Evolutionary conservation across 2,797 vertebrate species (phyloP).

Genomic region (Myotis pilosus): DNA sequence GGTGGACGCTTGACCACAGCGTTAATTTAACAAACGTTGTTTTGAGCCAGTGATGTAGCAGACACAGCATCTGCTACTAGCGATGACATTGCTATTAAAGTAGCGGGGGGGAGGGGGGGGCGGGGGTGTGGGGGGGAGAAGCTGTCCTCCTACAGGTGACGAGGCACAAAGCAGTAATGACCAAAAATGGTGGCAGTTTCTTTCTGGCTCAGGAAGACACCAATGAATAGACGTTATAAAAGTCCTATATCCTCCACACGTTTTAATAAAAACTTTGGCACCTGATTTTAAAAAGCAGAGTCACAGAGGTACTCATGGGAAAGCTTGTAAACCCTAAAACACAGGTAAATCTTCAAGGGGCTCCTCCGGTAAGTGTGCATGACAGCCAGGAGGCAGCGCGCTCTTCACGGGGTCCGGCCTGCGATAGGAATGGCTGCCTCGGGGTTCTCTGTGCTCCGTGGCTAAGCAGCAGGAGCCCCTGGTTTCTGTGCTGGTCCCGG

Average conservation of each 20-base stretch:
- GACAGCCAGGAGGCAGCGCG: rapidly evolving
- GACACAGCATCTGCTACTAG: not conserved
- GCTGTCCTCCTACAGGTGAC: not conserved
- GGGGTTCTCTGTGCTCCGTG: rapidly evolving
- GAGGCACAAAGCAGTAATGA: not conserved
- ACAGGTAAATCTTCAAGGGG: not conserved
- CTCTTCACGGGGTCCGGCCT: too few species aligned
- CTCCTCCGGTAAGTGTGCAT: too few species aligned
- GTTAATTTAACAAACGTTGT: not conserved
- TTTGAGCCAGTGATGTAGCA: not conserved
- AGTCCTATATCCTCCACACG: not conserved
- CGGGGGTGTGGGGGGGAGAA: too few species aligned
- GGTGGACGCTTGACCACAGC: not conserved
- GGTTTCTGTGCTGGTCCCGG: not conserved
- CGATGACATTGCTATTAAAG: not conserved
- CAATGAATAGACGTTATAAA: not conserved
- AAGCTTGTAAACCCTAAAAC: not conserved
- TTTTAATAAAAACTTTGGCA: not conserved
- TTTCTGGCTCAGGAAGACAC: not conserved
- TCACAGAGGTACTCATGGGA: not conserved
- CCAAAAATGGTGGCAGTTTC: not conserved
- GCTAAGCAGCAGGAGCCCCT: not conserved
- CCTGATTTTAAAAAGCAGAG: not conserved
- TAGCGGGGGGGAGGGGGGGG: not conserved
- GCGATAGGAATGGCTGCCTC: rapidly evolving